Evolutionary conservation across 1,140 invertebrate genomes (phyloP).

Genomic region (Drosophila sechellia): DNA sequence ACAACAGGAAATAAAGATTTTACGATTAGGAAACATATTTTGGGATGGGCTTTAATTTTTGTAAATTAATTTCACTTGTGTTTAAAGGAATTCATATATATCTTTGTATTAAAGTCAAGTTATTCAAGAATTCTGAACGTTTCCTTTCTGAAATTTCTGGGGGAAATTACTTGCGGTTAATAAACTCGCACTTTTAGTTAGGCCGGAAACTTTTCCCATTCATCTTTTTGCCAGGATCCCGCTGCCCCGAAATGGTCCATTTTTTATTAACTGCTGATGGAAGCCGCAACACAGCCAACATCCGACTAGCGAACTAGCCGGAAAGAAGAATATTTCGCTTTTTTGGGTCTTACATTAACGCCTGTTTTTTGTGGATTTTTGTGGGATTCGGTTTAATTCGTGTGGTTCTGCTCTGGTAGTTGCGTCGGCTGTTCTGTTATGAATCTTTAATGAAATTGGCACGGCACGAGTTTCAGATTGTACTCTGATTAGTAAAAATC

Average conservation of each 20-base stretch:
- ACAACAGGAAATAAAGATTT: not conserved
- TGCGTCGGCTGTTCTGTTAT: constrained; percentile 32
- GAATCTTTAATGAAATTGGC: constrained; percentile 65
- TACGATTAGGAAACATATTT: constrained; percentile 9
- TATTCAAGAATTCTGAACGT: constrained; percentile 1
- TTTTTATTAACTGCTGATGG: constrained; percentile 75
- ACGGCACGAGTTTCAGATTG: constrained; percentile 3
- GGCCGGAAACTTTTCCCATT: constrained; percentile 70
- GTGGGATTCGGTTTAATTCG: constrained; percentile 53
- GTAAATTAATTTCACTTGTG: not conserved
- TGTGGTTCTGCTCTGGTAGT: constrained; percentile 28
- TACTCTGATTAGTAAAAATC: not conserved
- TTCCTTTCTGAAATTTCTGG: constrained; percentile 11
- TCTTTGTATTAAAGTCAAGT: not conserved
- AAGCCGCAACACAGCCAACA: constrained; percentile 20
- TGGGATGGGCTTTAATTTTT: not conserved
- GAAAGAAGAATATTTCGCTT: constrained; percentile 8
- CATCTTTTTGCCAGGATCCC: constrained; percentile 61
- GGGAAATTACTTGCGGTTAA: constrained; percentile 64
- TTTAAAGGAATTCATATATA: not conserved
- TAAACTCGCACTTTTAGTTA: constrained; percentile 69
- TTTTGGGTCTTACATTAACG: constrained; percentile 3
- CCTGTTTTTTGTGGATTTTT: constrained; percentile 14
- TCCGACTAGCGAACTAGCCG: constrained; percentile 25
- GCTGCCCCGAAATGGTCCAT: constrained; percentile 31